Evolutionary conservation across 2,888 invertebrate genomes (phyloP), one percentile per base, ranked within the genome.

Genomic region (Galerucella calmariensis): DNA sequence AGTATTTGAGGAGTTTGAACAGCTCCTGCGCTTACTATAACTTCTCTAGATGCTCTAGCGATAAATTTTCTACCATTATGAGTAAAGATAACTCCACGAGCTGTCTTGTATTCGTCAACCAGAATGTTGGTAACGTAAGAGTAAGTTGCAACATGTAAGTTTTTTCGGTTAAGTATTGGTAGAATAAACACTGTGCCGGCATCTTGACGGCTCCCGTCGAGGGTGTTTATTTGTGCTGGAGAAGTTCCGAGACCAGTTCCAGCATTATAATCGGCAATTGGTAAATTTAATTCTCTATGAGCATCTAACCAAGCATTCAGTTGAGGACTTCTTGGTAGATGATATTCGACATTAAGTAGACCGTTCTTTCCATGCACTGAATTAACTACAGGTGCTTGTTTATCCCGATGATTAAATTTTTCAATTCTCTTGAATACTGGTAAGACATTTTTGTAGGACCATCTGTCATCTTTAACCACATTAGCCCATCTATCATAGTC

Each of bases 1-100:
- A 97, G 86, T 10, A 96, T 86, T 84, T 96, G 95, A 0, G 96
- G 94, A 0, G 95, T 94, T 75, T 93, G 94, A 41, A 96, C 92
- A 0, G 93, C 88, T 8, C 96, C 96, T 0, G 94, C 94, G 11
- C 93, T 91, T 16, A 96, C 86, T 68, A 96, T 90, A 1, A 96
- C 90, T 86, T 94, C 95, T 77, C 92, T 94, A 4, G 88, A 89
- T 4, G 94, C 94, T 11, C 87, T 84, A 0, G 89, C 89, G 10
- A 84, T 80, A 74, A 87, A 91, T 78, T 88, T 89, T 82, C 83
- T 87, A 20, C 89, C 90, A 75, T 90, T 88, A 83, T 92, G 92
- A 1, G 88, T 81, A 81, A 93, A 94, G 82, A 92, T 90, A 0
- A 95, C 92, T 0, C 93, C 94, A 1, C 86, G 85, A 0, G 92